These are phyloP conservation scores for Lacerta agilis DNA, from an alignment of 2,797 vertebrate species.

Conservation along the genomic window DNA sequence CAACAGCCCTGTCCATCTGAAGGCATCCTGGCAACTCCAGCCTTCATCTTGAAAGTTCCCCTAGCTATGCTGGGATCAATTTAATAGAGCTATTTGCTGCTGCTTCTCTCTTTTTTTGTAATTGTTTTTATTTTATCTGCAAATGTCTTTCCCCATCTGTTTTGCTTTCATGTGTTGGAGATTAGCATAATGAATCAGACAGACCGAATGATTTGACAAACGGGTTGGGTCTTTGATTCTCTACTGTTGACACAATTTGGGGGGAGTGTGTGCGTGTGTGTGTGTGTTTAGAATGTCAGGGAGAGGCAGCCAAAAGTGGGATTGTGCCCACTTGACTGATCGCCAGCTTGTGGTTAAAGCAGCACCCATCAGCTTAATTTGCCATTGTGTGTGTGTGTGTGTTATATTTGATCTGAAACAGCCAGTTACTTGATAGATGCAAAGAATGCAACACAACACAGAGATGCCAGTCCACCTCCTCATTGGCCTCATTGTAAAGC, in stretches of 20 bases:
- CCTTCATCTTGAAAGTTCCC: slow-evolving; percentile 60
- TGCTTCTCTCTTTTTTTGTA: slow-evolving; percentile 40
- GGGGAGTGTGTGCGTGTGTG: not conserved
- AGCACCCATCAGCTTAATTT: slow-evolving; percentile 39
- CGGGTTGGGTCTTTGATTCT: slow-evolving; percentile 65
- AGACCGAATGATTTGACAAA: slow-evolving; percentile 77
- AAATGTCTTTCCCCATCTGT: slow-evolving; percentile 77
- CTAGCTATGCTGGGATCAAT: slow-evolving; percentile 52
- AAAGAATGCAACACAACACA: slow-evolving; percentile 11
- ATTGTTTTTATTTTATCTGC: slow-evolving; percentile 63
- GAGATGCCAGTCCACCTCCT: slow-evolving; percentile 3
- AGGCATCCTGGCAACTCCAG: slow-evolving; percentile 18
- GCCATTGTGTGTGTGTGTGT: slow-evolving; percentile 25
- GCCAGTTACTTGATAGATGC: slow-evolving; percentile 33
- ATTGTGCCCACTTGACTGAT: slow-evolving; percentile 40
- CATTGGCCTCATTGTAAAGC: slow-evolving; percentile 6
- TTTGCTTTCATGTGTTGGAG: slow-evolving; percentile 72
- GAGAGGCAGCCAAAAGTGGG: slow-evolving; percentile 23
- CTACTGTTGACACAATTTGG: slow-evolving; percentile 60
- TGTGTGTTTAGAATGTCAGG: not conserved
- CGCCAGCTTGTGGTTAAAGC: slow-evolving; percentile 23
- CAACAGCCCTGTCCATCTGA: slow-evolving; percentile 4
- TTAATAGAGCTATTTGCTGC: slow-evolving; percentile 59
- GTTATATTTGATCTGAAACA: slow-evolving; percentile 52
- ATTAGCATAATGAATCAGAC: slow-evolving; percentile 81